phyloP scores from a whole-genome alignment of 2,888 invertebrate genomes.

The Cataglyphis rosenhaueri region DNA sequence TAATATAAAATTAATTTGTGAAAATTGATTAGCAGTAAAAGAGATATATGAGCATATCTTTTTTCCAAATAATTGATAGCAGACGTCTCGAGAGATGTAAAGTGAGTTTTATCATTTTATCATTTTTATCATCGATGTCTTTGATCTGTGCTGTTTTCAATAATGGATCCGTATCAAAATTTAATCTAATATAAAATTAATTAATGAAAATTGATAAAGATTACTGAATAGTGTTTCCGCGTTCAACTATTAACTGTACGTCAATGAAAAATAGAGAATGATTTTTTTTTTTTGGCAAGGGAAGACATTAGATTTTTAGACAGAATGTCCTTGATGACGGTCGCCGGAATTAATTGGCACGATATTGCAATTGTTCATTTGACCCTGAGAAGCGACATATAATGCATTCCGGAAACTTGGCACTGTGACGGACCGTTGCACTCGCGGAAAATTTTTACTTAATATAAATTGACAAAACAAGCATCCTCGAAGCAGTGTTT shows the following conservation, averaged over 20 bases:
- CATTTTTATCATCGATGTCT: neutral
- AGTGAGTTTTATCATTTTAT: neutral
- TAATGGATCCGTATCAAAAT: neutral
- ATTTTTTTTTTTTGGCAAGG: constrained; percentile 15
- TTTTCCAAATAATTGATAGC: constrained; percentile 11
- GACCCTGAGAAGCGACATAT: constrained; percentile 36
- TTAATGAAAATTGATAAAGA: neutral
- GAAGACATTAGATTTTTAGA: constrained; percentile 30
- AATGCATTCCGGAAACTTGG: constrained; percentile 30
- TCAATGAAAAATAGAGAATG: neutral
- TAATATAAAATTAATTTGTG: neutral
- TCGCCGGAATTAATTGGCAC: constrained; percentile 62
- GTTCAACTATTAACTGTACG: neutral
- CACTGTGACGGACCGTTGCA: constrained; percentile 3
- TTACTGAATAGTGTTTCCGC: neutral
- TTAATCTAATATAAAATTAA: neutral
- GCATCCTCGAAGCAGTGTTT: neutral
- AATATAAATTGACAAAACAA: neutral
- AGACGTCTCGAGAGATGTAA: neutral
- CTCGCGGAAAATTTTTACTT: neutral
- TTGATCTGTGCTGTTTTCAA: neutral
- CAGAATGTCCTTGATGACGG: constrained; percentile 50
- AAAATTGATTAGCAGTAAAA: neutral
- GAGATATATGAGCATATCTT: neutral
- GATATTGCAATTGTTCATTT: constrained; percentile 28